Evolutionary conservation across 23 tunicate genomes (phyloP), one percentile per base, ranked within the genome.

Genomic region (Clavelina lepadiformis): DNA sequence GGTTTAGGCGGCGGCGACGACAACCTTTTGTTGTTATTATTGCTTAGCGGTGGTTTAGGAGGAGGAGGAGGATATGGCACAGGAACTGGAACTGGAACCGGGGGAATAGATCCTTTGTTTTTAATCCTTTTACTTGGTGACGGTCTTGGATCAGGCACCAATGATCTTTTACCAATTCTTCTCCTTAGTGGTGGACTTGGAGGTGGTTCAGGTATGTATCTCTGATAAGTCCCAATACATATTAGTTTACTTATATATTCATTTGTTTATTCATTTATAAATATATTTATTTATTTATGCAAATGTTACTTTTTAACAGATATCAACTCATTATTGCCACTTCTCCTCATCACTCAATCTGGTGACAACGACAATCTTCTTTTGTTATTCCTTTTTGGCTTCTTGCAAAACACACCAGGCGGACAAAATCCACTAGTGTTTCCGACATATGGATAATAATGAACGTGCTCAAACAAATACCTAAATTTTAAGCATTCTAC

Each of bases 41-140:
- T 52, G 35, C 70, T 61, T 28, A 3, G 53, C 11, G 63, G 71
- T 5, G 52, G 71, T 18, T 35, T 63, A 18, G 81, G 81, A 20
- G 63, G 63, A 0, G 57, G 24, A 0, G 70, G 70, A 7, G 56
- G 52, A 22, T 18, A 20, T 66, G 56, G 56, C 46, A 19, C 19
- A 18, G 57, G 57, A 0, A 27, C 25, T 37, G 0, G 0, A 18
- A 22, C 7, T 64, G 72, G 72, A 3, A 28, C 46, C 15, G 33
- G 5, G 13, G 1, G 31, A 46, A 0, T 66, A 6, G 35, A 44
- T 66, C 72, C 72, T 32, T 37, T 66, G 31, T 36, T 66, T 46
- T 3, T 66, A 15, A 20, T 66, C 20, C 8, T 33, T 46, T n/a
- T n/a, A n/a, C n/a, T n/a, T n/a, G n/a, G n/a, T n/a, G n/a, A n/a